phyloP scores from a whole-genome alignment of 2,113 vertebrate genomes.

The Mohoua ochrocephala region DNA sequence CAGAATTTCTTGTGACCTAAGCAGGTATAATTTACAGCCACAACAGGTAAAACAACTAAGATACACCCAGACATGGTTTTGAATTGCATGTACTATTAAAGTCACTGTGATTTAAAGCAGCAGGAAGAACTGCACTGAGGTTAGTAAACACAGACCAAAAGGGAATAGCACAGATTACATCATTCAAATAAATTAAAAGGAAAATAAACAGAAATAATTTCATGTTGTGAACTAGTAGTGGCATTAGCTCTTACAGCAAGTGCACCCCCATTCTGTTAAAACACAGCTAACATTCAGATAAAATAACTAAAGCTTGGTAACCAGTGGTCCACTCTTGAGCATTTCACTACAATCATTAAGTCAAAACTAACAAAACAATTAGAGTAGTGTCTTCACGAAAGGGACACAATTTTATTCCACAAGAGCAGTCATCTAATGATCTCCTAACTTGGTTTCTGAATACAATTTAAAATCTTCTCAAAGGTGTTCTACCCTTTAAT shows the following conservation, averaged over 20 bases:
- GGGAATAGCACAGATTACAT: neutral
- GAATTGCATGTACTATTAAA: neutral
- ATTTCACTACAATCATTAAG: neutral
- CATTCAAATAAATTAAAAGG: neutral
- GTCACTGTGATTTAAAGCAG: neutral
- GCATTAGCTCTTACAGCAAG: neutral
- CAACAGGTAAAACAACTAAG: neutral
- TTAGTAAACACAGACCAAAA: neutral
- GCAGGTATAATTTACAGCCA: neutral
- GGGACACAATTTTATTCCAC: neutral
- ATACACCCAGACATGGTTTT: neutral
- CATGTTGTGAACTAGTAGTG: neutral
- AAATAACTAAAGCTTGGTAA: neutral
- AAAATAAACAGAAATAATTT: neutral
- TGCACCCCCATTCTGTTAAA: neutral
- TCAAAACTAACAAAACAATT: neutral
- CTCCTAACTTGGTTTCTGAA: neutral
- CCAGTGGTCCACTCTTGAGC: neutral
- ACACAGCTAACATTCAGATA: neutral
- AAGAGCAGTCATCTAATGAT: too few relatives aligned
- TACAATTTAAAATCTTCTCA: neutral
- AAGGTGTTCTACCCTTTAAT: neutral
- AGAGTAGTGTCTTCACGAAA: neutral
- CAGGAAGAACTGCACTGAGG: neutral
- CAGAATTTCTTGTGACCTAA: neutral